These are phyloP conservation scores for Progne subis DNA, from an alignment of 2,113 vertebrate genomes.

Conservation along the genomic window DNA sequence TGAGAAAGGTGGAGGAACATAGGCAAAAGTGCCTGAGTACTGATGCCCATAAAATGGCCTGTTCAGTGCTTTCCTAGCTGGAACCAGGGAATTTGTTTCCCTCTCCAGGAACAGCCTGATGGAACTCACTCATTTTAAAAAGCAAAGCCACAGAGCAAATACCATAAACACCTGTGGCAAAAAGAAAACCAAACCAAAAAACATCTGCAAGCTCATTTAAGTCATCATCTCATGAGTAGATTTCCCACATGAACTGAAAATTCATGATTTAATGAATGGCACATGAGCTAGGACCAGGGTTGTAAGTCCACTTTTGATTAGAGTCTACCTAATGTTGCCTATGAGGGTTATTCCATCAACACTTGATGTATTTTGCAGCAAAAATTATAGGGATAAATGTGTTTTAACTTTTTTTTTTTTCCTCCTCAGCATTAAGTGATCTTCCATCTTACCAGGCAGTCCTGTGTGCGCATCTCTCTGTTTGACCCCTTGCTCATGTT, in stretches of 20 bases:
- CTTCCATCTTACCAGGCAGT: not conserved
- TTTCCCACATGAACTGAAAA: not conserved
- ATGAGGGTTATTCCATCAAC: not conserved
- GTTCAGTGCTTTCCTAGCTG: not conserved
- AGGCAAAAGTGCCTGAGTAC: not conserved
- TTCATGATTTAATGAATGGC: not conserved
- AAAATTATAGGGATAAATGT: not conserved
- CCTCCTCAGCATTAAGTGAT: not conserved
- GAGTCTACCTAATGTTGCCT: not conserved
- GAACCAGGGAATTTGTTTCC: not conserved
- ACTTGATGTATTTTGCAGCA: not conserved
- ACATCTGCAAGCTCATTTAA: not conserved
- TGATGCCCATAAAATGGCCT: not conserved
- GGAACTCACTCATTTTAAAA: not conserved
- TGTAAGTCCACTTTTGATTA: not conserved
- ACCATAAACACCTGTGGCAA: not conserved
- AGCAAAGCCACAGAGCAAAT: rapidly evolving
- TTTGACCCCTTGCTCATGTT: not conserved
- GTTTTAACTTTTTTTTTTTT: not conserved
- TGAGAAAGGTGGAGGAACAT: not conserved
- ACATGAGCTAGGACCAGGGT: not conserved
- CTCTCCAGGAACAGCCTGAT: not conserved
- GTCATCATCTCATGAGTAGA: not conserved
- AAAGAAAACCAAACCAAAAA: not conserved
- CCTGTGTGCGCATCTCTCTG: not conserved